These are phyloP conservation scores for Procambarus virginalis DNA, from an alignment of 1,140 invertebrate genomes.

Conservation along the genomic window DNA sequence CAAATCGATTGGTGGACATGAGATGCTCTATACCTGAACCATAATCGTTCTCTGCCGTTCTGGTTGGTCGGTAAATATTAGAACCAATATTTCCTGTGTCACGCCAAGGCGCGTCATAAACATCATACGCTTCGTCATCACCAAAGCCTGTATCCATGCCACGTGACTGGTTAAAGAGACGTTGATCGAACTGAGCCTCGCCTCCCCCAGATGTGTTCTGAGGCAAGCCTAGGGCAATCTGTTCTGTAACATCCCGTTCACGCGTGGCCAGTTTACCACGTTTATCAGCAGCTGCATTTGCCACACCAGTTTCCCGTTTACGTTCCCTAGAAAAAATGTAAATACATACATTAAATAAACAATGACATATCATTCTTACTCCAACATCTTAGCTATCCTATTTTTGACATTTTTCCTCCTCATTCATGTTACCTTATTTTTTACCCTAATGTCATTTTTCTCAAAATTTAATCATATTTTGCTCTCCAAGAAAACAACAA, in stretches of 20 bases:
- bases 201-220: constrained; percentile 84
- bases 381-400: too few species aligned
- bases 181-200: constrained; percentile 95
- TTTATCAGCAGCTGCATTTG: constrained; percentile 93
- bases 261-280: constrained; percentile 85
- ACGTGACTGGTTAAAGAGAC: constrained; percentile 95
- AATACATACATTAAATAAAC: too few species aligned
- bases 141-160: constrained; percentile 98
- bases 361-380: too few species aligned
- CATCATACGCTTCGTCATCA: constrained; percentile 98
- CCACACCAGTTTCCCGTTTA: constrained; percentile 93
- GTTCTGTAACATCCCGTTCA: constrained; percentile 98
- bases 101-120: constrained; percentile 97
- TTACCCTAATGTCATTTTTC: too few species aligned
- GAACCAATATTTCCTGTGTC: constrained; percentile 87
- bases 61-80: constrained; percentile 93
- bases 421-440: too few species aligned
- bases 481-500: too few species aligned
- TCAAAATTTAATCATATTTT: too few species aligned
- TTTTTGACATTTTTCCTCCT: too few species aligned
- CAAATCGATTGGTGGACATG: constrained; percentile 79
- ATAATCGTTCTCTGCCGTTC: constrained; percentile 92
- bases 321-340: constrained; percentile 81
- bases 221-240: constrained; percentile 97
- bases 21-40: constrained; percentile 88